phyloP scores from a whole-genome alignment of 2,888 invertebrate genomes.

The Drosophila colorata region DNA sequence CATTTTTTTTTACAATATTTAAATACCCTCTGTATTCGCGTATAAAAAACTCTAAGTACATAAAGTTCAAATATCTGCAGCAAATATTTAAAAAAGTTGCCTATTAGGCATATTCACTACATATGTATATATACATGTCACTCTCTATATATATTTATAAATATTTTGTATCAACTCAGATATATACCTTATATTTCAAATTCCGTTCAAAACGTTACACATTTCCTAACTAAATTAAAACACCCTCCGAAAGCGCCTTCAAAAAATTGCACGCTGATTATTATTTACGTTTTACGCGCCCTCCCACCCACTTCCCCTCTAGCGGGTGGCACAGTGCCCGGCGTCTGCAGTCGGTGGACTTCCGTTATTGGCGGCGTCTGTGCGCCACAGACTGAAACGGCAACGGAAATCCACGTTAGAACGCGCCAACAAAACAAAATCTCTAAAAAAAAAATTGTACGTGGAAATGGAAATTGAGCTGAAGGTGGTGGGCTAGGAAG shows the following conservation, averaged over 20 bases:
- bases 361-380: constrained; percentile 63
- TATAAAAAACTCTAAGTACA: too few relatives aligned
- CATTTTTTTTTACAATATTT: too few relatives aligned
- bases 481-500: constrained; percentile 10
- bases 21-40: too few relatives aligned
- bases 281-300: constrained; percentile 4
- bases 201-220: constrained; percentile 8
- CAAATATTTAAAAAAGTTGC: too few relatives aligned
- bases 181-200: too few relatives aligned
- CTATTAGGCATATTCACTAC: too few relatives aligned
- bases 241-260: neutral
- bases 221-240: neutral
- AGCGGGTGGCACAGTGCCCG: constrained; percentile 36
- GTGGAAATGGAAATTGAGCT: constrained; percentile 30
- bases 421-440: constrained; percentile 60
- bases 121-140: too few relatives aligned
- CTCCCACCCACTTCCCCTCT: too few relatives aligned
- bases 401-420: constrained; percentile 69
- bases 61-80: too few relatives aligned
- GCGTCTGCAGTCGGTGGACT: constrained; percentile 68
- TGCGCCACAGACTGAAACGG: constrained; percentile 69
- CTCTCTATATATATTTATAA: too few relatives aligned
- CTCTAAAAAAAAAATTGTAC: constrained; percentile 17
- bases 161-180: too few relatives aligned
- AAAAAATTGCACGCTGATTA: constrained; percentile 8